Evolutionary conservation across 1,140 invertebrate species (phyloP), one percentile per base, ranked within the genome.

Genomic region (Theocolax elegans): DNA sequence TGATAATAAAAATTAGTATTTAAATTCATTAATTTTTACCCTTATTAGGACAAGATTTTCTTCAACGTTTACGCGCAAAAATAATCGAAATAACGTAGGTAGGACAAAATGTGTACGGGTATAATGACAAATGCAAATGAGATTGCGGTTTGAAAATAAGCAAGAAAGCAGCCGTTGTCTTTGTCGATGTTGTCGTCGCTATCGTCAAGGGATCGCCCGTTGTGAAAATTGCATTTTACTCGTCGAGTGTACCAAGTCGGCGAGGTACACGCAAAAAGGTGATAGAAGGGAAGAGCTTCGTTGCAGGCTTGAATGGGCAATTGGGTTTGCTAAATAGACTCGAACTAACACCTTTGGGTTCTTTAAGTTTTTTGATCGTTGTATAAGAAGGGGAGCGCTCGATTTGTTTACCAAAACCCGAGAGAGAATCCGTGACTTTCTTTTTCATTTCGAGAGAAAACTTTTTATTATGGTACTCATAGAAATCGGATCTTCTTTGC

Each of bases 121-220:
- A 63, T 31, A 64, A 56, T 75, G 64, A 72, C 59, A 60, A 62
- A 71, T 62, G 62, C 63, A 77, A 78, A 77, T 77, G 71, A 78
- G 74, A 76, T 78, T 75, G 74, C 71, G 73, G 75, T 35, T 35
- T 35, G 10, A n/a, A n/a, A n/a, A n/a, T n/a, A n/a, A n/a, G n/a
- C n/a, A n/a, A n/a, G n/a, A n/a, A n/a, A n/a, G n/a, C n/a, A n/a
- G n/a, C n/a, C n/a, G n/a, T n/a, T n/a, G n/a, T n/a, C n/a, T n/a
- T n/a, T n/a, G n/a, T n/a, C n/a, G n/a, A n/a, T n/a, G n/a, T 35
- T 49, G 44, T 23, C 64, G 44, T 58, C 59, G 29, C 54, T 49
- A 65, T 31, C 38, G 42, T n/a, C 48, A 6, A 3, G 42, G 31
- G 23, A 4, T 63, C 27, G 19, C 13, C 25, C 49, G 23, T 38